Evolutionary conservation across 2,888 invertebrate species (phyloP).

Genomic region (Venustoraphidia nigricollis): DNA sequence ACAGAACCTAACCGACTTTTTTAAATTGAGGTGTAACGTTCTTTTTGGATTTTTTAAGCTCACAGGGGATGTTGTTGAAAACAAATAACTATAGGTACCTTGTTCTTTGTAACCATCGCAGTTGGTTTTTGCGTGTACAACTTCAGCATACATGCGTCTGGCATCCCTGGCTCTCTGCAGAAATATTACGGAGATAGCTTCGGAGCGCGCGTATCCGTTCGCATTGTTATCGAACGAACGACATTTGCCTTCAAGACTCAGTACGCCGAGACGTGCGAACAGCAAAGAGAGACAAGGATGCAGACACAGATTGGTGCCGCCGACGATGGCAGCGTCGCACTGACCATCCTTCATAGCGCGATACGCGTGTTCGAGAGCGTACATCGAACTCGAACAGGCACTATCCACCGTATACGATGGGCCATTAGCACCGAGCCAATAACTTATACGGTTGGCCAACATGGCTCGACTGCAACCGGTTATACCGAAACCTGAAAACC

Average conservation of each 20-base stretch:
- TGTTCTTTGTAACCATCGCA: conserved; percentile 25
- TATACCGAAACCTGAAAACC: conserved; percentile 1
- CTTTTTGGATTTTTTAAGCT: no score
- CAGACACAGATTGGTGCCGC: conserved; percentile 70
- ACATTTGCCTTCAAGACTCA: conserved; percentile 75
- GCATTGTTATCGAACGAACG: conserved; percentile 79
- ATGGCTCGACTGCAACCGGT: conserved; percentile 28
- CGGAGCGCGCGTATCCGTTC: conserved; percentile 72
- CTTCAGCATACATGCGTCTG: conserved; percentile 32
- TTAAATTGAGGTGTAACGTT: no score
- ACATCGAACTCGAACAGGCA: conserved; percentile 87
- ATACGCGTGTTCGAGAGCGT: conserved; percentile 73
- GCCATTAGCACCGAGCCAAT: conserved; percentile 73
- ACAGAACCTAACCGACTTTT: no score
- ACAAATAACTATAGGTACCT: conserved; percentile 12
- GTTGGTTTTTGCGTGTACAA: conserved; percentile 22
- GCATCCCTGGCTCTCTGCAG: conserved; percentile 47
- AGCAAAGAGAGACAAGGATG: conserved; percentile 82
- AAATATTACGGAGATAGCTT: conserved; percentile 53
- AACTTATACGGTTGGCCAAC: conserved; percentile 83
- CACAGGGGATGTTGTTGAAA: neutral
- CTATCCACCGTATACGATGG: conserved; percentile 83
- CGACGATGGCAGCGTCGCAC: conserved; percentile 82
- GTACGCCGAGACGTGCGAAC: conserved; percentile 62
- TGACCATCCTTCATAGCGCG: conserved; percentile 59